Evolutionary conservation across 2,113 vertebrate species (phyloP).

Genomic region (Sceloporus undulatus): DNA sequence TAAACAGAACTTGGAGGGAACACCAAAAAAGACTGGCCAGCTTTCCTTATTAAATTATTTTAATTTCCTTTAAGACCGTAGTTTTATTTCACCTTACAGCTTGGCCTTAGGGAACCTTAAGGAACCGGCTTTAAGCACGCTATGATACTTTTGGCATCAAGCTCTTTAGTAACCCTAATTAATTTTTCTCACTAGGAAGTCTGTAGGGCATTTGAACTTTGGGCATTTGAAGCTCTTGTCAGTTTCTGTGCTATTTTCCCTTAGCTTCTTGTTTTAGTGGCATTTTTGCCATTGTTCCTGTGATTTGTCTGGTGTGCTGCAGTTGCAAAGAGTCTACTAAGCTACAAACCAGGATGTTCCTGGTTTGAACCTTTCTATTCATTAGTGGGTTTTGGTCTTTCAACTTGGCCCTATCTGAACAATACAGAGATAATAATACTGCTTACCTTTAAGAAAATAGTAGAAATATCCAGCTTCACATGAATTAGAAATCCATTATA

Average conservation of each 20-base stretch:
- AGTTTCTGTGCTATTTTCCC: conserved; percentile 1
- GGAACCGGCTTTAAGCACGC: conserved; percentile 52
- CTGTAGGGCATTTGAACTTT: background rate
- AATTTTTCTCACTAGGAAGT: conserved; percentile 42
- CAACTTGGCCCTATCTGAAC: too few relatives aligned
- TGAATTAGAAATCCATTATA: too few relatives aligned
- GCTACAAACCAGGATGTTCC: background rate
- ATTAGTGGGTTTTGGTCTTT: background rate
- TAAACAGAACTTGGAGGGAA: conserved; percentile 33
- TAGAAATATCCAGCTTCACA: too few relatives aligned
- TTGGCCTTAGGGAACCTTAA: conserved; percentile 68
- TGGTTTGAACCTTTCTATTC: background rate
- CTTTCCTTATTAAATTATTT: conserved; percentile 20
- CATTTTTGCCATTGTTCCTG: accelerated
- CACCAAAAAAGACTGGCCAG: background rate
- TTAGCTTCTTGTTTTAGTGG: background rate
- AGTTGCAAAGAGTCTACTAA: background rate
- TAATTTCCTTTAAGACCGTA: conserved; percentile 17
- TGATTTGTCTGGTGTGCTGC: accelerated
- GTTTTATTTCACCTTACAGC: conserved; percentile 38
- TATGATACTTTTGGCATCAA: conserved; percentile 59
- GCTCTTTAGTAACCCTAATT: conserved; percentile 47
- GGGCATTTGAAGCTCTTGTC: background rate
- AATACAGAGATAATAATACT: background rate
- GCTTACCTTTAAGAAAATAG: background rate